A percentile compares a stretch with the other conserved stretches of the same genome.
phyloP scores from a whole-genome alignment of 2,888 invertebrate genomes.

The Calliopum simillimum region DNA sequence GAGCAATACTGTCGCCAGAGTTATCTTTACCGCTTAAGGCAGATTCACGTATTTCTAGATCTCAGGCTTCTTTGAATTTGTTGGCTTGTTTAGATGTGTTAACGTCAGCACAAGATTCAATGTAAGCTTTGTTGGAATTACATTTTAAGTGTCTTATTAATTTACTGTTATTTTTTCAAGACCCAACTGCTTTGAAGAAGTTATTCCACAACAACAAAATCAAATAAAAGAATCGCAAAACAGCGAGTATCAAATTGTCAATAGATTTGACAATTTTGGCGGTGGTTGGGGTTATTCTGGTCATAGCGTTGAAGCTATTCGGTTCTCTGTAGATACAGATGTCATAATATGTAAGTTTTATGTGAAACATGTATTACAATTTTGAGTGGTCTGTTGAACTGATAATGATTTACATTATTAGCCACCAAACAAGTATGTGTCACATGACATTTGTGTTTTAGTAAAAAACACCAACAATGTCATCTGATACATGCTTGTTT shows the following conservation, averaged over 20 bases:
- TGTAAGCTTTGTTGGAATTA: constrained; percentile 60
- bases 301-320: constrained; percentile 94
- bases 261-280: constrained; percentile 93
- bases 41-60: constrained; percentile 79
- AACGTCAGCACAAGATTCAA: constrained; percentile 81
- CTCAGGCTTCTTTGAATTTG: constrained; percentile 91
- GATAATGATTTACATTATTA: no score
- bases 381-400: no score
- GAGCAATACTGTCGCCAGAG: constrained; percentile 82
- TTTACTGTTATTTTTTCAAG: constrained; percentile 44
- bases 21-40: constrained; percentile 81
- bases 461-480: no score
- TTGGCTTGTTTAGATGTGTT: constrained; percentile 91
- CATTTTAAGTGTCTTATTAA: not conserved
- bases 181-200: constrained; percentile 65
- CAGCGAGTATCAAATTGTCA: constrained; percentile 71
- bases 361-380: no score
- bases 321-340: constrained; percentile 94
- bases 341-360: constrained; percentile 75
- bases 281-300: constrained; percentile 99
- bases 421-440: no score
- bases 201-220: constrained; percentile 58
- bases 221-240: constrained; percentile 61
- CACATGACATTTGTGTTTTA: no score
- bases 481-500: no score